Evolutionary conservation across 2,888 invertebrate species (phyloP).

Genomic region (Iselma pallidipennis): DNA sequence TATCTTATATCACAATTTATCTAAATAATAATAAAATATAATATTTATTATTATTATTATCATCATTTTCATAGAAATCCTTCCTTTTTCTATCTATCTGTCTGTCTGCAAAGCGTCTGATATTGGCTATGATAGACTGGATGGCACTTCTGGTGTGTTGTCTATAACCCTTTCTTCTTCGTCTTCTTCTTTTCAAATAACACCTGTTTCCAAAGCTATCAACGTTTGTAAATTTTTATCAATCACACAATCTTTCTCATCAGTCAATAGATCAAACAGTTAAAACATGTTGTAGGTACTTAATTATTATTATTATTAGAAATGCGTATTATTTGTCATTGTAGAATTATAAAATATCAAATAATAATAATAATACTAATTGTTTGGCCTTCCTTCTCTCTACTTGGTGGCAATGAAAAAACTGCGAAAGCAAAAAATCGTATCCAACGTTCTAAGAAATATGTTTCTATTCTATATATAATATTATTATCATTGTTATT

Average conservation of each 20-base stretch:
- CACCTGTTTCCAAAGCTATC: background rate
- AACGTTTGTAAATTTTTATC: slow-evolving; percentile 27
- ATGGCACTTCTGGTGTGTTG: background rate
- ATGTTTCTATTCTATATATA: slow-evolving; percentile 12
- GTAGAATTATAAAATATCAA: slow-evolving; percentile 15
- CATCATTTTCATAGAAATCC: background rate
- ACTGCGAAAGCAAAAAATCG: slow-evolving; percentile 16
- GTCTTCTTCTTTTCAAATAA: background rate
- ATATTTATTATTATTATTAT: too few species aligned
- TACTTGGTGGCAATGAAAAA: slow-evolving; percentile 21
- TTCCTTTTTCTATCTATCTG: background rate
- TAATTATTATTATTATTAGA: slow-evolving; percentile 4
- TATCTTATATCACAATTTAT: background rate
- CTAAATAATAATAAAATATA: too few species aligned
- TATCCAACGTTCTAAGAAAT: slow-evolving; percentile 25
- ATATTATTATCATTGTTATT: background rate
- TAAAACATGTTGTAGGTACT: background rate
- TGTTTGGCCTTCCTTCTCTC: slow-evolving; percentile 22
- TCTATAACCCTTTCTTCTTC: background rate
- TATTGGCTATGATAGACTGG: slow-evolving; percentile 16
- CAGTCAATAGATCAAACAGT: background rate
- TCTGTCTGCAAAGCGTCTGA: slow-evolving; percentile 21
- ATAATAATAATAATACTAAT: background rate
- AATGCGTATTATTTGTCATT: slow-evolving; percentile 24
- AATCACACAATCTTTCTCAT: slow-evolving; percentile 27